Percentiles rank a stretch among this genome's conserved stretches.
phyloP scores from a whole-genome alignment of 2,113 vertebrate species.

The Tychaedon coryphoeus region DNA sequence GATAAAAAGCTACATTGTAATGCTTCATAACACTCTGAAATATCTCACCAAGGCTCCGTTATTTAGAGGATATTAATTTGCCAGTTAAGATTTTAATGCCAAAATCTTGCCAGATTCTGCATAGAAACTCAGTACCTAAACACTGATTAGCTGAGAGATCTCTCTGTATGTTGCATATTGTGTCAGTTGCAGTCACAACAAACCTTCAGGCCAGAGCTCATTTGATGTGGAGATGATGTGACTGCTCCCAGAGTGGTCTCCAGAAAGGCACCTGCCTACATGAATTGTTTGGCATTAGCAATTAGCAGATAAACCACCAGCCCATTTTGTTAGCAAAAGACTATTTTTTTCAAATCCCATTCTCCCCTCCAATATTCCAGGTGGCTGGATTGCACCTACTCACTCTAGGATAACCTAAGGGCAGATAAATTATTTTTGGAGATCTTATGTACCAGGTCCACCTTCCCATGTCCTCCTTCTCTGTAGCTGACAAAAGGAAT shows the following conservation, averaged over 20 bases:
- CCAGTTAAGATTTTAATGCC: background rate
- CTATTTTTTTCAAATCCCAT: background rate
- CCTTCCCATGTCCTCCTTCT: background rate
- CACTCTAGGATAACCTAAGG: background rate
- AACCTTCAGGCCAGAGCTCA: background rate
- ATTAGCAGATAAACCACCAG: background rate
- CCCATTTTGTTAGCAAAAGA: background rate
- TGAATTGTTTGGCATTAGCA: background rate
- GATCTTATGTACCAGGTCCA: background rate
- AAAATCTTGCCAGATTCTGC: background rate
- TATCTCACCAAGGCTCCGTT: background rate
- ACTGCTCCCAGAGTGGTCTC: background rate
- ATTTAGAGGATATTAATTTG: background rate
- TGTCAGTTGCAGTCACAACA: background rate
- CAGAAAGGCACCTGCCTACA: background rate
- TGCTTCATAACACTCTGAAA: background rate
- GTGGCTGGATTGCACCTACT: background rate
- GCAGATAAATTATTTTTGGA: background rate
- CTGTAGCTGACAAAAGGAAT: background rate
- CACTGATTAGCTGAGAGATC: background rate
- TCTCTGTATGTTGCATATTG: background rate
- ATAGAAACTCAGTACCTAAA: background rate
- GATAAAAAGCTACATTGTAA: background rate
- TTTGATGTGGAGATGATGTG: background rate
- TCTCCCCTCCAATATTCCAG: background rate